Conservation (phyloP, 1,140 invertebrate genomes). For the Drosophila burlai region DNA sequence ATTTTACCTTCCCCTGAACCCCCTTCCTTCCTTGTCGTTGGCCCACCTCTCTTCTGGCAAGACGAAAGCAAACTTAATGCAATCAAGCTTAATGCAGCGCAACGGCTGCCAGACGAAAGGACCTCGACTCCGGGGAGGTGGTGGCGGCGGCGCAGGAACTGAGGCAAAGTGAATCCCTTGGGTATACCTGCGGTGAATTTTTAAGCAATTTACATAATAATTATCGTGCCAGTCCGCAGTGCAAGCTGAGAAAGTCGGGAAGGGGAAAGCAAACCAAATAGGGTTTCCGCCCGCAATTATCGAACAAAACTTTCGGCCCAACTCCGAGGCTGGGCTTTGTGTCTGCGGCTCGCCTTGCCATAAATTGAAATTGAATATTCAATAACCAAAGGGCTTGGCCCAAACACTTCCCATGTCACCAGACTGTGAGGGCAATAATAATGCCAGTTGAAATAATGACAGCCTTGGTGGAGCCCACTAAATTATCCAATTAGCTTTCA, state of each 20-base stretch:
- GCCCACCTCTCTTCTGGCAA: conserved; percentile 22
- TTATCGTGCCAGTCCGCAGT: conserved; percentile 63
- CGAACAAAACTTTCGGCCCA: conserved; percentile 68
- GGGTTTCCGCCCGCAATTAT: conserved; percentile 56
- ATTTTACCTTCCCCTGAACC: neutral
- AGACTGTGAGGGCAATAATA: neutral
- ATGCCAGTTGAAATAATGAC: conserved; percentile 6
- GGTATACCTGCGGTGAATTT: conserved; percentile 79
- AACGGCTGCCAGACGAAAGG: conserved; percentile 70
- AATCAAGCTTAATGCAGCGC: conserved; percentile 80
- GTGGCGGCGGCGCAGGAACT: neutral
- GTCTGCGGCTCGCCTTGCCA: conserved; percentile 16
- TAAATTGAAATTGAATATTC: conserved; percentile 56
- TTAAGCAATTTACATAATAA: conserved; percentile 83
- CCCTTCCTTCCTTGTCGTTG: neutral
- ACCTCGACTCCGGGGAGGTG: neutral
- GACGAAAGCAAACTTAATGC: conserved; percentile 81
- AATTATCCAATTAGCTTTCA: neutral
- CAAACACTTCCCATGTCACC: conserved; percentile 9
- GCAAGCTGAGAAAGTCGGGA: conserved; percentile 5
- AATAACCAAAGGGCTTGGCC: conserved; percentile 4
- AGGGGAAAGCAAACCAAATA: conserved; percentile 31
- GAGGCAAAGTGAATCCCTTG: conserved; percentile 74
- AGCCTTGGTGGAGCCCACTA: neutral
- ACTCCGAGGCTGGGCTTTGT: conserved; percentile 43